phyloP scores from a whole-genome alignment of 2,888 invertebrate genomes.

The Andrena trimmerana region DNA sequence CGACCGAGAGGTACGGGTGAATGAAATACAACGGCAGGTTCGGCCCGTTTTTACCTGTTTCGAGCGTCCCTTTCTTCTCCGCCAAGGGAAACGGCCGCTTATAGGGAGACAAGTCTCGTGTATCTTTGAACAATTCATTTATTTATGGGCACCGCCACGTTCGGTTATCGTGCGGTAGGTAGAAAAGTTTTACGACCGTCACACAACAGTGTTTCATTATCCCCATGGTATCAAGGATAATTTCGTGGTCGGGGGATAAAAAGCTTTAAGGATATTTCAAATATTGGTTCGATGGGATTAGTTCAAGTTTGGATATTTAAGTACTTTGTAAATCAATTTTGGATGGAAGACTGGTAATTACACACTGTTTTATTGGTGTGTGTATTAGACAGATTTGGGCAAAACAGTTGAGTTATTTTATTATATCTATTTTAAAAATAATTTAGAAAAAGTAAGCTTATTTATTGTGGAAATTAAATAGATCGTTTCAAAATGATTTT shows the following conservation, averaged over 20 bases:
- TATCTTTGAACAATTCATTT: constrained; percentile 18
- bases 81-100: background rate
- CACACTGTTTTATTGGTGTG: too few relatives aligned
- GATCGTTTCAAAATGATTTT: too few relatives aligned
- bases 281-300: too few relatives aligned
- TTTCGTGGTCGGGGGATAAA: background rate
- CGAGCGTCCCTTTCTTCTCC: background rate
- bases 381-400: too few relatives aligned
- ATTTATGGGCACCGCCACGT: background rate
- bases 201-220: background rate
- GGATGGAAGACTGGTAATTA: too few relatives aligned
- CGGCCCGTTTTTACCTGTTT: constrained; percentile 46
- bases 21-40: constrained; percentile 50
- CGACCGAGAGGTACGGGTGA: constrained; percentile 21
- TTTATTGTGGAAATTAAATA: too few relatives aligned
- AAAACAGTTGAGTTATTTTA: too few relatives aligned
- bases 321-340: too few relatives aligned
- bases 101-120: background rate
- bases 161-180: background rate
- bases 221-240: background rate
- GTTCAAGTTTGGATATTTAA: too few relatives aligned
- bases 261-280: too few relatives aligned
- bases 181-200: background rate
- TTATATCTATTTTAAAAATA: too few relatives aligned
- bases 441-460: too few relatives aligned